Conservation (phyloP, 2,113 vertebrate species). For the Nothocercus nigrocapillus region DNA sequence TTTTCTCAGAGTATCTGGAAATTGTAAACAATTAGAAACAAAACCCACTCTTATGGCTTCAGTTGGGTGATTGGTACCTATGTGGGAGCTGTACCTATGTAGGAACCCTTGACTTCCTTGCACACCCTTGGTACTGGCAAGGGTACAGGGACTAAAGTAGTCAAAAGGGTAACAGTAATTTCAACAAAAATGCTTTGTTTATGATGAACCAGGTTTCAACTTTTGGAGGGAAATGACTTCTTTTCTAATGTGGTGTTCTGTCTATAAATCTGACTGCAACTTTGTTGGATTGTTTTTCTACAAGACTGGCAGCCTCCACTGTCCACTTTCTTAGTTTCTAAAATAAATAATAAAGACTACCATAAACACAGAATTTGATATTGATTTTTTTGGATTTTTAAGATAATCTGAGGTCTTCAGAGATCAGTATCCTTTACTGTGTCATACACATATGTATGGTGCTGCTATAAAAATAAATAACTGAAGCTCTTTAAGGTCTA, state of each 20-base stretch:
- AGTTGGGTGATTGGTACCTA: not conserved
- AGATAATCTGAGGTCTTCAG: constrained; percentile 65
- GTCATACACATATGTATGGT: constrained; percentile 56
- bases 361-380: constrained; percentile 56
- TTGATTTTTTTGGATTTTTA: constrained; percentile 67
- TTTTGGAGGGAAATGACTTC: not conserved
- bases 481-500: constrained; percentile 52
- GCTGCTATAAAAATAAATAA: constrained; percentile 70
- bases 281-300: not conserved
- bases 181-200: not conserved
- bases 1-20: not conserved
- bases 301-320: not conserved
- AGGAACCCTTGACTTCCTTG: not conserved
- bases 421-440: constrained; percentile 58
- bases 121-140: fast-evolving
- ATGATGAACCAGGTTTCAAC: not conserved
- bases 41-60: fast-evolving
- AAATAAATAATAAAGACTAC: constrained; percentile 67
- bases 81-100: not conserved
- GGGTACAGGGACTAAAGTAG: not conserved
- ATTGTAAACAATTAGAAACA: too few species aligned
- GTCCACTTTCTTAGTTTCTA: constrained; percentile 18
- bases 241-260: not conserved
- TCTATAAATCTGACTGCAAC: not conserved
- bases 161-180: not conserved